phyloP scores from a whole-genome alignment of 2,888 invertebrate genomes.

The Cerastis leucographa region DNA sequence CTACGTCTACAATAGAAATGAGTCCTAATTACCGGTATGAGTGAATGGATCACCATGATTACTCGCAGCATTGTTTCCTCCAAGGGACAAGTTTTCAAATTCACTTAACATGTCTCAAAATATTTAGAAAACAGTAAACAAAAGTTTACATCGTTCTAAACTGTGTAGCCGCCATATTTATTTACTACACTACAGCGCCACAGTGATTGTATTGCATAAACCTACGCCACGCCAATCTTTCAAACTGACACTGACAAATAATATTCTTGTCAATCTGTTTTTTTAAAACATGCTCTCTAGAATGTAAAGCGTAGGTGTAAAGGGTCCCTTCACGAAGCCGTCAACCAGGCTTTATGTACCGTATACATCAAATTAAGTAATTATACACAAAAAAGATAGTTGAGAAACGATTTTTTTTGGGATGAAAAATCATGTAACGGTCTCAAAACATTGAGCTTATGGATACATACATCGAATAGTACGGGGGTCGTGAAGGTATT shows the following conservation, averaged over 20 bases:
- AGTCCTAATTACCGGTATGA: constrained; percentile 82
- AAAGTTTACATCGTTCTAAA: constrained; percentile 88
- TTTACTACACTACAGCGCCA: constrained; percentile 75
- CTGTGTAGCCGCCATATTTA: constrained; percentile 88
- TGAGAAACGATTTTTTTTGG: too few relatives aligned
- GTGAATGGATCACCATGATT: constrained; percentile 89
- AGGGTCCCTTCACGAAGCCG: too few relatives aligned
- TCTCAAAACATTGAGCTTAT: too few relatives aligned
- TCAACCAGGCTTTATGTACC: too few relatives aligned
- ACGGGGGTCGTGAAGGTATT: too few relatives aligned
- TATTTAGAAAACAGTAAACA: constrained; percentile 85
- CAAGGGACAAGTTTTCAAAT: constrained; percentile 90
- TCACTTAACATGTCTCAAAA: constrained; percentile 89
- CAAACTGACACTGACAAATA: constrained; percentile 40
- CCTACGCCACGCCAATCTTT: constrained; percentile 57
- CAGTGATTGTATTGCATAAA: constrained; percentile 32
- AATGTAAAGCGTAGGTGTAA: too few relatives aligned
- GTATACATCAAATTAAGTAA: too few relatives aligned
- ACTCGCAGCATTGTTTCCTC: constrained; percentile 87
- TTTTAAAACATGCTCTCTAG: too few relatives aligned
- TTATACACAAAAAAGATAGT: too few relatives aligned
- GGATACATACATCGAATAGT: too few relatives aligned
- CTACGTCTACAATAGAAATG: constrained; percentile 75
- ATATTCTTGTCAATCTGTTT: constrained; percentile 24
- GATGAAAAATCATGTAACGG: too few relatives aligned